These are phyloP conservation scores for Cheilosia impressa DNA, from an alignment of 2,888 invertebrate species.

Conservation along the genomic window DNA sequence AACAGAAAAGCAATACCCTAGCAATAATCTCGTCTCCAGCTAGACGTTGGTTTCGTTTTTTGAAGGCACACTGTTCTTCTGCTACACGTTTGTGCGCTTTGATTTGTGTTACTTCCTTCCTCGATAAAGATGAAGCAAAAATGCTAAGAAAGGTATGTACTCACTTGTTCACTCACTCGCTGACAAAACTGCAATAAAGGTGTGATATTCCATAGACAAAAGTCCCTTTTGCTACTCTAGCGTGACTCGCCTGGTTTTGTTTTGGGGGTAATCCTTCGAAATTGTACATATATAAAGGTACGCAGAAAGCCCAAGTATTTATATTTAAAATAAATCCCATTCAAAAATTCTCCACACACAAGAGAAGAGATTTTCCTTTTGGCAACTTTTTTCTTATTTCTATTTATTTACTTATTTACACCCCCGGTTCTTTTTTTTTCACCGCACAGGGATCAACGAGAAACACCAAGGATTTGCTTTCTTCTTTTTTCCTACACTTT, in stretches of 20 bases:
- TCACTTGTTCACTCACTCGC: conserved; percentile 51
- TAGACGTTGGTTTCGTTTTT: not conserved
- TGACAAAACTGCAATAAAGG: conserved; percentile 27
- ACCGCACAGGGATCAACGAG: conserved; percentile 46
- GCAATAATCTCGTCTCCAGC: conserved; percentile 6
- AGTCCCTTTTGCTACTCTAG: conserved; percentile 36
- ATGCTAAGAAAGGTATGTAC: conserved; percentile 16
- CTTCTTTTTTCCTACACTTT: conserved; percentile 58
- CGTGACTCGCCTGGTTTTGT: conserved; percentile 26
- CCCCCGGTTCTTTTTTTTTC: conserved; percentile 45
- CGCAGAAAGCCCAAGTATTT: conserved; percentile 48
- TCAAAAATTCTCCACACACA: conserved; percentile 36
- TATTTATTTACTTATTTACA: conserved; percentile 68
- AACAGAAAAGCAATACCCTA: not conserved
- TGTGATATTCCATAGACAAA: conserved; percentile 39
- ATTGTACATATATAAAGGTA: conserved; percentile 46
- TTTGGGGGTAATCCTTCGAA: conserved; percentile 63
- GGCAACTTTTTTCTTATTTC: conserved; percentile 9
- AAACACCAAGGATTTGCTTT: conserved; percentile 52
- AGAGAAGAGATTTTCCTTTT: conserved; percentile 41
- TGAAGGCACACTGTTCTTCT: conserved; percentile 34
- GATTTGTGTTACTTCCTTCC: conserved; percentile 40
- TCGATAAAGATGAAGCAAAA: not conserved
- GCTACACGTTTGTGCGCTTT: conserved; percentile 25
- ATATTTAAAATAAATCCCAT: conserved; percentile 60